Base-by-base conservation (phyloP, 2,888 invertebrate species). In the Rugalucina vietnamica region DNA sequence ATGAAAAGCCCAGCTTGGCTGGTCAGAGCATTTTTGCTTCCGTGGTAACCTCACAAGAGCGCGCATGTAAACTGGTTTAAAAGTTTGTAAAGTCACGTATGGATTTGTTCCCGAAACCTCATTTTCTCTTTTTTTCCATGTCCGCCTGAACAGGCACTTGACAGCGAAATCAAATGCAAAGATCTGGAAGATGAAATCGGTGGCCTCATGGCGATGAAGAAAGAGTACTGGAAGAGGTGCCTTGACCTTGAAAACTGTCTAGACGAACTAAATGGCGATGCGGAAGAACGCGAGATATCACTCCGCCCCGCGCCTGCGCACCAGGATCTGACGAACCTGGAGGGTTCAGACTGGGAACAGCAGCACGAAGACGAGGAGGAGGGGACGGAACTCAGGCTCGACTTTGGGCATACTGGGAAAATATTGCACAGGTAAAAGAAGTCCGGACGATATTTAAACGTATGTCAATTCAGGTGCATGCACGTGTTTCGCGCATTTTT, bases 111-210 rank as follows among this genome's bases (percentile, higher is more conserved):
- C n/a, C n/a, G n/a, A n/a, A n/a, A n/a, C n/a, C n/a, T n/a, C n/a
- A n/a, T n/a, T n/a, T n/a, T n/a, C n/a, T n/a, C n/a, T n/a, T n/a
- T n/a, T n/a, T n/a, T n/a, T n/a, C n/a, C n/a, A n/a, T n/a, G n/a
- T n/a, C n/a, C n/a, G n/a, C n/a, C n/a, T n/a, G n/a, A 43, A 8
- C 43, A 43, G 43, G 43, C 43, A 43, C 5, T 8, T 1, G 65
- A 65, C 34, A 18, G 34, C 21, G 82, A 79, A 39, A 49, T 85
- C 4, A 65, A 75, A 49, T 76, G 83, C 43, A 79, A 72, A 8
- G 85, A 87, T n/a, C 50, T 85, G 2, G 87, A 87, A 27, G 57
- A 76, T 43, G 87, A 87, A 32, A 85, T 87, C 4, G 87, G 87
- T 21, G 71, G 29, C 27, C 76, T 85, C 10, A 29, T 81, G 0